Conservation (phyloP, 2,888 invertebrate species). For the Silvanus unidentatus region DNA sequence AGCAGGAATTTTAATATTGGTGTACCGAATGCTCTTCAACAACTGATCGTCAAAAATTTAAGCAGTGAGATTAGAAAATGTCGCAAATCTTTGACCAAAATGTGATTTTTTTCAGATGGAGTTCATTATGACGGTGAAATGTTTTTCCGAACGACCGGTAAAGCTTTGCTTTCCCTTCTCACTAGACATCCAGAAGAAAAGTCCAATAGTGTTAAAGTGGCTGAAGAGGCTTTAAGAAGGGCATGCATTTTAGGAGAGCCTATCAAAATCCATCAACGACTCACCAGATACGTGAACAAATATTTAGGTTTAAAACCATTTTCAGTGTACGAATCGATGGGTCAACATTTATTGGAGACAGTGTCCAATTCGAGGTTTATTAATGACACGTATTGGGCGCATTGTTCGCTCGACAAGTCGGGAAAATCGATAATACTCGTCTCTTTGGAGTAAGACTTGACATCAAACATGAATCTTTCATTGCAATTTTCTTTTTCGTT, state of each 20-base stretch:
- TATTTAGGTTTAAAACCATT: conserved; percentile 66
- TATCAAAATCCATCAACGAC: conserved; percentile 57
- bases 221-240: conserved; percentile 60
- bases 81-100: too few relatives aligned
- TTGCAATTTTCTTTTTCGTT: background rate
- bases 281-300: conserved; percentile 64
- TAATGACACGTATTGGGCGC: conserved; percentile 66
- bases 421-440: conserved; percentile 63
- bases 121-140: conserved; percentile 60
- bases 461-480: background rate
- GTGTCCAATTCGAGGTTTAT: conserved; percentile 61
- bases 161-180: conserved; percentile 62
- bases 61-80: conserved; percentile 38
- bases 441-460: conserved; percentile 57
- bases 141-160: conserved; percentile 63
- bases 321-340: conserved; percentile 65
- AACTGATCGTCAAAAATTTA: conserved; percentile 40
- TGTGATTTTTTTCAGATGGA: conserved; percentile 26
- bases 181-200: conserved; percentile 53
- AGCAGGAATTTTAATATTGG: conserved; percentile 40
- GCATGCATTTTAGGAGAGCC: conserved; percentile 61
- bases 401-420: conserved; percentile 56
- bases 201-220: conserved; percentile 58
- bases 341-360: conserved; percentile 58
- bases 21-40: conserved; percentile 40